Conservation (phyloP, 1,140 invertebrate species). For the Bombyx mori region ASM3026992v2 NC_085133.1:4031001-4031500, state of each 20-base stretch:
- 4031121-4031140: slow-evolving; percentile 4
- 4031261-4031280: slow-evolving; percentile 7
- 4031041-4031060: slow-evolving; percentile 49
- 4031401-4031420: slow-evolving; percentile 45
- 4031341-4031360: slow-evolving; percentile 38
- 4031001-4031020: slow-evolving; percentile 44
- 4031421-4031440: slow-evolving; percentile 59
- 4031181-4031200: too few relatives aligned
- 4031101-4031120: slow-evolving; percentile 7
- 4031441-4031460: slow-evolving; percentile 35
- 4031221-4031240: slow-evolving; percentile 6
- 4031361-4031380: slow-evolving; percentile 44
- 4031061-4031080: slow-evolving; percentile 34
- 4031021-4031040: slow-evolving; percentile 23
- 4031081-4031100: slow-evolving; percentile 20
- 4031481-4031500: slow-evolving; percentile 40
- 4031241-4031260: slow-evolving; percentile 28
- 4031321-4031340: slow-evolving; percentile 63
- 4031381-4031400: slow-evolving; percentile 61
- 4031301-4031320: slow-evolving; percentile 49
- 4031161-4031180: too few relatives aligned
- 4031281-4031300: slow-evolving; percentile 30
- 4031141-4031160: slow-evolving; percentile 10
- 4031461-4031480: slow-evolving; percentile 36
- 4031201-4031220: slow-evolving; percentile 1